Conservation (phyloP, 2,113 vertebrate species). For the Stegostoma tigrinum region DNA sequence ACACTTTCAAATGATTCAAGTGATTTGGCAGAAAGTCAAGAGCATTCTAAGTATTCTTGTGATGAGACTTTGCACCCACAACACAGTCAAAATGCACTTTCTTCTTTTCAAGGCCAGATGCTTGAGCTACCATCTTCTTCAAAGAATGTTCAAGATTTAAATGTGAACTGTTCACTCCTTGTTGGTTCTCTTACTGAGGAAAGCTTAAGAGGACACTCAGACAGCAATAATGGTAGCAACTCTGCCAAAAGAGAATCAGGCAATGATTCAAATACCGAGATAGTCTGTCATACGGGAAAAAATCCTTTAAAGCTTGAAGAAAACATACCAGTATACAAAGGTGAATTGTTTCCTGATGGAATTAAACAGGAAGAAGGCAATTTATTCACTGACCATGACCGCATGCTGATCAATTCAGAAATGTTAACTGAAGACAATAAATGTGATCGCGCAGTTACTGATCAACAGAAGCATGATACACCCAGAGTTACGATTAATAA, state of each 20-base stretch:
- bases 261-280: background rate
- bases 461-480: background rate
- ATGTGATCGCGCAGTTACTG: background rate
- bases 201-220: background rate
- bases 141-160: slow-evolving; percentile 41
- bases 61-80: slow-evolving; percentile 41
- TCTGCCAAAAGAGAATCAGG: background rate
- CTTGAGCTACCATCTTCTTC: background rate
- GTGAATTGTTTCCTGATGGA: background rate
- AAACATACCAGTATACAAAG: background rate
- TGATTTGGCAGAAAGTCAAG: slow-evolving; percentile 18
- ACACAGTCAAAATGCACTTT: slow-evolving; percentile 37
- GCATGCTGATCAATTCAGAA: background rate
- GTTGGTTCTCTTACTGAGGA: background rate
- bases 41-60: slow-evolving; percentile 19
- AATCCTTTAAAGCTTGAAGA: background rate
- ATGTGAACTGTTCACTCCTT: slow-evolving; percentile 42
- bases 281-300: background rate
- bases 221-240: too few relatives aligned
- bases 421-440: background rate
- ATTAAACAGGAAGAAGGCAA: slow-evolving; percentile 2
- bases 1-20: background rate
- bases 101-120: background rate
- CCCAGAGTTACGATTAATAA: background rate
- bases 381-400: background rate